These are phyloP conservation scores for Paraescarpia echinospica DNA, from an alignment of 1,140 invertebrate genomes.

Conservation along the genomic window DNA sequence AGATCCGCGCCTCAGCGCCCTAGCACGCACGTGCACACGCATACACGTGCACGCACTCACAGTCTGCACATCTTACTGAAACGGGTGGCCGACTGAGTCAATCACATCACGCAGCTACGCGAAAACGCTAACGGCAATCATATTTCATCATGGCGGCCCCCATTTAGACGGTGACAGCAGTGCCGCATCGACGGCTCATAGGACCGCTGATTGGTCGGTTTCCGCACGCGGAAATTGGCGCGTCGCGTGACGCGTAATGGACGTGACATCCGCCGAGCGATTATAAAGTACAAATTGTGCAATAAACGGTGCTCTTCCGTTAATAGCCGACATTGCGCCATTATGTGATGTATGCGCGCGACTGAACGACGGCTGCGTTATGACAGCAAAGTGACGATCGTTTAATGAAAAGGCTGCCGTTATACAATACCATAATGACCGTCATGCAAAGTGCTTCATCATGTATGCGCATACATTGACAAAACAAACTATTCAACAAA, in stretches of 20 bases:
- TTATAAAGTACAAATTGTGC: slow-evolving; percentile 6
- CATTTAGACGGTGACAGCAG: background rate
- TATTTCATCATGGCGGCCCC: background rate
- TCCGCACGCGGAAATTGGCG: background rate
- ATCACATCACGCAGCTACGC: background rate
- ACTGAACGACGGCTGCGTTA: background rate
- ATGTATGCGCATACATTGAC: background rate
- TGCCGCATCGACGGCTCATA: background rate
- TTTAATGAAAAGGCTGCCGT: background rate
- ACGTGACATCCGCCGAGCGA: background rate
- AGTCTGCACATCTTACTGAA: background rate
- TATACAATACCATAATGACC: background rate
- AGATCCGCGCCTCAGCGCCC: background rate
- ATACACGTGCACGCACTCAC: background rate
- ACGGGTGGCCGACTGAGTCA: background rate
- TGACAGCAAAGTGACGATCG: background rate
- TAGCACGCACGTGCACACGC: background rate
- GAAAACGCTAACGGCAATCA: background rate
- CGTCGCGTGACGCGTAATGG: slow-evolving; percentile 2
- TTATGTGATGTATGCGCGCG: background rate
- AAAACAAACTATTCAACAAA: background rate
- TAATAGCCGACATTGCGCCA: background rate
- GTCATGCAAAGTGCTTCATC: background rate
- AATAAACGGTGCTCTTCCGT: background rate
- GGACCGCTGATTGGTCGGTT: background rate